Evolutionary conservation across 2,888 invertebrate genomes (phyloP), one percentile per base, ranked within the genome.

Genomic region (Catonia carolina): DNA sequence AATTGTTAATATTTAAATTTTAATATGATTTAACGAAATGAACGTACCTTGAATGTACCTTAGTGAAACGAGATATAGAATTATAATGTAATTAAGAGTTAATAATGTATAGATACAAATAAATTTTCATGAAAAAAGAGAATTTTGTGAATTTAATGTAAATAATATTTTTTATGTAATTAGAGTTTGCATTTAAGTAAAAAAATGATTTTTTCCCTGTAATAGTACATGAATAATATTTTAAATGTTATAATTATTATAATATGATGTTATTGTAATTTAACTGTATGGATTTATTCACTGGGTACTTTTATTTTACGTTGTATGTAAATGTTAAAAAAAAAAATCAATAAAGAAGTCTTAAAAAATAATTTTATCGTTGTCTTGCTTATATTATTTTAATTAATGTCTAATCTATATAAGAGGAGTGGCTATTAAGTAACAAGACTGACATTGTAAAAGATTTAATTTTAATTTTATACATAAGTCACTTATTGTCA

Each of bases 31-130:
- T 52, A 47, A 36, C 36, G 39, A 33, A 55, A 59, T 48, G 50
- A 51, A 61, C 55, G 55, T 51, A n/a, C n/a, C n/a, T n/a, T n/a
- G n/a, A n/a, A 58, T 59, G 63, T 63, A 63, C 63, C 63, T 62
- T 61, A 62, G 27, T 27, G 63, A 56, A 42, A 50, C 51, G 56
- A 41, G 42, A 42, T 23, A 47, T 55, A 56, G 51, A 56, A 42
- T 56, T 56, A 56, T 56, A 51, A 27, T 8, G 4, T 6, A 6
- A 27, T 6, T 27, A 27, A 27, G 27, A 27, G 8, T 27, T 27
- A 8, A 45, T 45, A 22, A 20, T 41, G 18, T 36, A 53, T 53
- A 53, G 53, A 51, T 58, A 53, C 53, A 45, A 37, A 58, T 58
- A 58, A 50, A 54, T 53, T 54, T 58, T 54, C 58, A 58, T 50